Evolutionary conservation across 2,113 vertebrate genomes (phyloP).

Genomic region (Leuciscus idus): DNA sequence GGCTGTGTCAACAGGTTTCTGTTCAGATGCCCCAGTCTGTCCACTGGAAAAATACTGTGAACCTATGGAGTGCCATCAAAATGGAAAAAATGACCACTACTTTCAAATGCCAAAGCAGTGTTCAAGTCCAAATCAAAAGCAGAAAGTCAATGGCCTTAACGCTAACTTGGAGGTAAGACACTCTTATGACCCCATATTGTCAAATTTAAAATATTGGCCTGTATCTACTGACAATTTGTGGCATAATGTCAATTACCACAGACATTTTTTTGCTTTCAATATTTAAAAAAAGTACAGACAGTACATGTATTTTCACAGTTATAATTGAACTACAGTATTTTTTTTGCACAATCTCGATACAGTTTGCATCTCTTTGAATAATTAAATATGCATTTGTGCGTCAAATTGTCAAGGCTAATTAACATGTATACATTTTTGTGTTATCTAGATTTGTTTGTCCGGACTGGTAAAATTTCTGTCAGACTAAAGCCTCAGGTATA

Average conservation of each 20-base stretch:
- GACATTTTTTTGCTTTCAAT: background rate
- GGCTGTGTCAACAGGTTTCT: background rate
- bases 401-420: background rate
- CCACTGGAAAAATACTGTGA: slow-evolving; percentile 25
- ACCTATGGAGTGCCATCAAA: slow-evolving; percentile 44
- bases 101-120: slow-evolving; percentile 3
- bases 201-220: background rate
- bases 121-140: slow-evolving; percentile 23
- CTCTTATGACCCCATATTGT: background rate
- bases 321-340: background rate
- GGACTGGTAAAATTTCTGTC: background rate
- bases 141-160: slow-evolving; percentile 7
- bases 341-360: background rate
- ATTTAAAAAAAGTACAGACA: background rate
- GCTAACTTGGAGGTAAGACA: slow-evolving; percentile 47
- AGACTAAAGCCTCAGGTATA: background rate
- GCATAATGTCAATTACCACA: background rate
- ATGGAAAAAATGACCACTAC: background rate
- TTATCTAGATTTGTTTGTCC: background rate
- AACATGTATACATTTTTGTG: background rate
- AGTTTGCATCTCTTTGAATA: background rate
- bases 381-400: background rate
- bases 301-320: background rate
- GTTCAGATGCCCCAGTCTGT: background rate
- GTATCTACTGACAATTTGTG: background rate